Percentiles rank a stretch among this genome's conserved stretches.
Conservation (phyloP, 2,888 invertebrate genomes). For the Microctonus hyperodae region DNA sequence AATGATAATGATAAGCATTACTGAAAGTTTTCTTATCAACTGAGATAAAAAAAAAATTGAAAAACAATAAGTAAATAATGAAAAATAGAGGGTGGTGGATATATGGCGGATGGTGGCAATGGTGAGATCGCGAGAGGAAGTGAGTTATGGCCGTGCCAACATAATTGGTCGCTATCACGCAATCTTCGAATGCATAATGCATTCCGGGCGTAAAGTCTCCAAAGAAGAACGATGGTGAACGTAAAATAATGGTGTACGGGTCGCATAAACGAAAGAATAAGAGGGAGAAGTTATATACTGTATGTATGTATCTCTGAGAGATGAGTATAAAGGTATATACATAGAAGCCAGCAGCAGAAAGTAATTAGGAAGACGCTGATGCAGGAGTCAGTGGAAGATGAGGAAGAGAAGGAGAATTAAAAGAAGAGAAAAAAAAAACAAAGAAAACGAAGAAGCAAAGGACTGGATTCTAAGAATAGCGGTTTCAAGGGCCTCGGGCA, state of each 20-base stretch:
- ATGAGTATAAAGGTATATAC: constrained; percentile 12
- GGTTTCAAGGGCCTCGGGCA: constrained; percentile 50
- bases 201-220: constrained; percentile 38
- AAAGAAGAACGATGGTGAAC: constrained; percentile 12
- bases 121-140: too few relatives aligned
- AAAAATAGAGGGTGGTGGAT: constrained; percentile 7
- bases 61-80: constrained; percentile 7
- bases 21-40: background rate
- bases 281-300: background rate
- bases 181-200: constrained; percentile 56
- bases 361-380: constrained; percentile 49
- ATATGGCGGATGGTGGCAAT: constrained; percentile 17
- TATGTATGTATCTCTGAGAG: background rate
- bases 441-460: constrained; percentile 8
- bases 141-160: constrained; percentile 33
- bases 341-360: constrained; percentile 37
- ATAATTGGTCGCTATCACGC: constrained; percentile 55
- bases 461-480: constrained; percentile 53
- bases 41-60: constrained; percentile 17
- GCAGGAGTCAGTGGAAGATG: constrained; percentile 34
- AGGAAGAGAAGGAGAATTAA: constrained; percentile 17
- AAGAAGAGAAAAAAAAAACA: background rate
- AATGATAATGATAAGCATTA: background rate
- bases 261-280: constrained; percentile 3
- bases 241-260: background rate